A percentile compares a stretch with the other conserved stretches of the same genome.
phyloP scores from a whole-genome alignment of 92 coral and sea anemone species.

The Porites cylindrica region DNA sequence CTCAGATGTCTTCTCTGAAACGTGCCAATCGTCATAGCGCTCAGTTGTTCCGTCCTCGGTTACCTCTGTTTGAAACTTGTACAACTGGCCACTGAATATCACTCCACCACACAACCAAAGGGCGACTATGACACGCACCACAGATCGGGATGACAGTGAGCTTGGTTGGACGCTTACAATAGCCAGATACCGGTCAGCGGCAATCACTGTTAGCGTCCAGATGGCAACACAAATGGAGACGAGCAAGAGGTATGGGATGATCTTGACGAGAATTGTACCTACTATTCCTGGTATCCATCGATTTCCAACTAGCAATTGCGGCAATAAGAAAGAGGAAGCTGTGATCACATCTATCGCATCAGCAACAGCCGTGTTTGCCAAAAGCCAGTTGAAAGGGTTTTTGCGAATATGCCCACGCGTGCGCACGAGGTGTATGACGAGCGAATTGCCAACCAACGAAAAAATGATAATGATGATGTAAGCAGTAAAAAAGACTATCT shows the following conservation, averaged over 20 bases:
- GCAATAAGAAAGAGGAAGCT: too few relatives aligned
- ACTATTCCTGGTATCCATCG: background rate
- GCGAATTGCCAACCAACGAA: constrained; percentile 13
- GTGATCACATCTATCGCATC: background rate
- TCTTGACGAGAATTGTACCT: constrained; percentile 19
- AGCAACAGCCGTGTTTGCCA: constrained; percentile 25
- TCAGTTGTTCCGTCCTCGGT: background rate
- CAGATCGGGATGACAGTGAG: constrained; percentile 9
- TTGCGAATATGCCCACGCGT: constrained; percentile 13
- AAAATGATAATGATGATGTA: constrained; percentile 11
- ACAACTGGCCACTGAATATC: constrained; percentile 23
- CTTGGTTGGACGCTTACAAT: background rate
- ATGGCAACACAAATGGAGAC: constrained; percentile 25
- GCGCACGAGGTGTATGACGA: constrained; percentile 29
- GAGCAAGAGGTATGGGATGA: constrained; percentile 9
- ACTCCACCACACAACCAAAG: constrained; percentile 11
- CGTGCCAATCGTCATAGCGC: background rate
- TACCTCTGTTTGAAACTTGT: background rate
- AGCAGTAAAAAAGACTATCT: constrained; percentile 2
- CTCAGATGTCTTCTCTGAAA: background rate
- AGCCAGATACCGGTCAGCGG: constrained; percentile 29
- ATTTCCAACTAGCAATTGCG: too few relatives aligned
- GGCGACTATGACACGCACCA: background rate
- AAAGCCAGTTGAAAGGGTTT: constrained; percentile 30
- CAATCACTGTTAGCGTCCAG: background rate